A percentile compares a stretch with the other conserved stretches of the same genome.
These are phyloP conservation scores for Gymnoscelis rufifasciata DNA, from an alignment of 2,888 invertebrate species.

Conservation along the genomic window DNA sequence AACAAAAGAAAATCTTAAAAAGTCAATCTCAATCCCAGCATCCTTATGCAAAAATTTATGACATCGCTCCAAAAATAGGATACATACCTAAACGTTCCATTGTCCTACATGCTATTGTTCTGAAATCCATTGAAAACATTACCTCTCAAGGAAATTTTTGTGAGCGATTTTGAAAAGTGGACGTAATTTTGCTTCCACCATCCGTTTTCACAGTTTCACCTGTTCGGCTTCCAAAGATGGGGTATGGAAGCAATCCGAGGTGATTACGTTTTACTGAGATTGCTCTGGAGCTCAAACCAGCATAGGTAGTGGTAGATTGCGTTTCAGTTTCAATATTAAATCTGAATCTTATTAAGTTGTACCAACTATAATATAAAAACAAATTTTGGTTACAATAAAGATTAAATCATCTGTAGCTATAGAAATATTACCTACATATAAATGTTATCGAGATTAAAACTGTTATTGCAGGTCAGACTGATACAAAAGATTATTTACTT, in stretches of 20 bases:
- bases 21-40: too few species aligned
- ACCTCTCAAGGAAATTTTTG: constrained; percentile 39
- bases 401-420: too few species aligned
- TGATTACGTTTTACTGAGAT: background rate
- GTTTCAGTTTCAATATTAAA: too few species aligned
- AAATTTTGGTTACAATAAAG: too few species aligned
- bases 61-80: constrained; percentile 8
- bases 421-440: too few species aligned
- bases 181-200: constrained; percentile 32
- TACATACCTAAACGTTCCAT: constrained; percentile 15
- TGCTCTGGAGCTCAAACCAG: background rate
- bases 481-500: too few species aligned
- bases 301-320: too few species aligned
- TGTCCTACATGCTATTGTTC: constrained; percentile 37
- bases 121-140: constrained; percentile 45
- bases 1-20: too few species aligned
- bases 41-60: background rate
- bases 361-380: too few species aligned
- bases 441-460: too few species aligned
- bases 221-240: background rate
- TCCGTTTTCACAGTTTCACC: background rate
- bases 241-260: background rate
- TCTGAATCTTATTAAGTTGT: too few species aligned
- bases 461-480: too few species aligned
- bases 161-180: constrained; percentile 33